Evolutionary conservation across 2,888 invertebrate species (phyloP), one percentile per base, ranked within the genome.

Genomic region (Eristalis pertinax): DNA sequence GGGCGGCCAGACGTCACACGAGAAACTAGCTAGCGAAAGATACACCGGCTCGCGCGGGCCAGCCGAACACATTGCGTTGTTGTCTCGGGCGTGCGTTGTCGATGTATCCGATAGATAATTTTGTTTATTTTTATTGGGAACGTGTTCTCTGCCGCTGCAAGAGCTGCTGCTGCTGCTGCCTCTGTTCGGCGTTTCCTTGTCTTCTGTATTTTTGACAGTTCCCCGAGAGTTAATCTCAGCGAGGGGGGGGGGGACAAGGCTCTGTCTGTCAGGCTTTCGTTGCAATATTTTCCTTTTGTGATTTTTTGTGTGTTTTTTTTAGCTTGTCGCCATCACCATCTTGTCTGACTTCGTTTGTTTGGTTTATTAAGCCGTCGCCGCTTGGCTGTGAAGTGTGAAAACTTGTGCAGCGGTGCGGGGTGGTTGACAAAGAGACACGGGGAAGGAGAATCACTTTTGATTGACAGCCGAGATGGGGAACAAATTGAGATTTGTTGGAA

Each of bases 71-170:
- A 43, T n/a, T 43, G 41, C 67, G 41, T 43, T 26, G n/a, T 13
- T 4, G 22, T 4, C 73, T 15, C 15, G 74, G 19, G 35, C 35
- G 69, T 77, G 68, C 64, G 62, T 63, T 72, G 72, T 22, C 77
- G 73, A 81, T 81, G 77, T 86, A 82, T 77, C 69, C 62, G 62
- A 70, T 62, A 82, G 85, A 86, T 78, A 69, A 73, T 86, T 82
- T 82, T 86, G 62, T 81, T 85, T 84, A 80, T 74, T 86, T 78
- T 78, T 75, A 75, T 75, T 78, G 78, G 64, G 63, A 86, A 86
- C 85, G 82, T 86, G 82, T 78, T 78, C 41, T 79, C 60, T 60
- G 68, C 70, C 50, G 74, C 60, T 69, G 77, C 74, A 74, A 68
- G 63, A 56, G 56, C 68, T 56, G 69, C 64, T 63, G 73, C 64